A percentile compares a stretch with the other conserved stretches of the same genome.
Conservation (phyloP, 2,797 vertebrate species). For the Hirundo rustica region DNA sequence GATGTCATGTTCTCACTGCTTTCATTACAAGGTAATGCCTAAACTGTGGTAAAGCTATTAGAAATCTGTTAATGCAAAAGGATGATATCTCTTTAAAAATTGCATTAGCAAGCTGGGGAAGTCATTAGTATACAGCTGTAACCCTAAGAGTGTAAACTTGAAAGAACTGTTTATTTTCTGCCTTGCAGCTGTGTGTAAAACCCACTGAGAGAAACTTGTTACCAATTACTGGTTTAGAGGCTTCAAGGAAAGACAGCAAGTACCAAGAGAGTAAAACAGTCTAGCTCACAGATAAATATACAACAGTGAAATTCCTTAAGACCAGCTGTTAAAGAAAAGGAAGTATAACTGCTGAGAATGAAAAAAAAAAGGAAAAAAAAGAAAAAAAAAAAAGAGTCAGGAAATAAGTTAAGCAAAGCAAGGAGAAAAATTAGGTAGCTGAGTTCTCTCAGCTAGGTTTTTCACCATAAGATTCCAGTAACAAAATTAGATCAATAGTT, state of each 20-base stretch:
- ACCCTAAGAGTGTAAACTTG: conserved; percentile 50
- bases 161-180: conserved; percentile 68
- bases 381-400: neutral
- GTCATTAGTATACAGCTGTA: conserved; percentile 62
- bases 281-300: conserved; percentile 45
- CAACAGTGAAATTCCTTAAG: conserved; percentile 46
- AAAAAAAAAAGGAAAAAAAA: rapidly evolving
- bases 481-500: neutral
- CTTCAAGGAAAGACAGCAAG: conserved; percentile 65
- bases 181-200: conserved; percentile 69
- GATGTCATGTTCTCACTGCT: neutral
- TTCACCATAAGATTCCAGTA: neutral
- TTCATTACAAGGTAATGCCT: neutral
- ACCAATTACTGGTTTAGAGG: conserved; percentile 66
- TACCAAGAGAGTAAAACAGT: conserved; percentile 56
- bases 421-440: neutral
- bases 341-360: neutral
- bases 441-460: neutral
- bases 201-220: conserved; percentile 68
- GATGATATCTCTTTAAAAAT: conserved; percentile 54
- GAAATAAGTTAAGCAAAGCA: neutral
- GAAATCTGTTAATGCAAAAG: neutral
- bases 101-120: conserved; percentile 1
- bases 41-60: neutral
- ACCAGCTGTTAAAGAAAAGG: conserved; percentile 27